Evolutionary conservation across 2,797 vertebrate species (phyloP).

Genomic region (Pteropus rufus): DNA sequence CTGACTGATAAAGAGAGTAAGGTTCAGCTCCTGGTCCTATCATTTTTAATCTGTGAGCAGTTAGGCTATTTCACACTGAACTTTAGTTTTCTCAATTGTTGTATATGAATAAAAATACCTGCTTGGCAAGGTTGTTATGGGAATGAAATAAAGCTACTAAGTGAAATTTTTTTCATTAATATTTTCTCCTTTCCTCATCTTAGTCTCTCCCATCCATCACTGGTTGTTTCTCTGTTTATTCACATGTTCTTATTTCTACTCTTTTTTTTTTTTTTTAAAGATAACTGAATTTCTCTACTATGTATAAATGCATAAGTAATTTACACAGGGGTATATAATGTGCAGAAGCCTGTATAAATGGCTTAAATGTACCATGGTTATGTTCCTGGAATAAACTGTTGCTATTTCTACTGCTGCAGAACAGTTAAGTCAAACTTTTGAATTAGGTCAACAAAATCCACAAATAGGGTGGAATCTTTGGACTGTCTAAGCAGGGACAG

Average conservation of each 20-base stretch:
- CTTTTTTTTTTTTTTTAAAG: background rate
- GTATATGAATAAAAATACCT: background rate
- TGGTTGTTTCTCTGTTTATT: background rate
- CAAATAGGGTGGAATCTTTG: constrained; percentile 76
- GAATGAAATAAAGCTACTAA: background rate
- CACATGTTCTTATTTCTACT: background rate
- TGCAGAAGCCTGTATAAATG: constrained; percentile 37
- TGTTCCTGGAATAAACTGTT: constrained; percentile 64
- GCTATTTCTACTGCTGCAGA: constrained; percentile 58
- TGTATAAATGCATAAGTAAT: background rate
- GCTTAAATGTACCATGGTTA: constrained; percentile 40
- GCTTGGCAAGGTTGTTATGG: background rate
- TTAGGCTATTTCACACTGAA: background rate
- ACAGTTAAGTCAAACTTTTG: constrained; percentile 71
- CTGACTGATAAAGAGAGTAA: background rate
- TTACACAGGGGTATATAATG: background rate
- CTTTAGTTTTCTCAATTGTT: background rate
- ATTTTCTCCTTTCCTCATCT: background rate
- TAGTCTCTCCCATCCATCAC: background rate
- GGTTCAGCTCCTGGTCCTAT: background rate
- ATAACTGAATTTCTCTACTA: background rate
- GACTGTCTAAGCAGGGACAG: constrained; percentile 62
- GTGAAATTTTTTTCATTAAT: background rate
- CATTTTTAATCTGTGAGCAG: background rate
- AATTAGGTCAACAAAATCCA: constrained; percentile 77